Evolutionary conservation across 2,113 vertebrate species (phyloP), one percentile per base, ranked within the genome.

Genomic region (Bufo bufo): DNA sequence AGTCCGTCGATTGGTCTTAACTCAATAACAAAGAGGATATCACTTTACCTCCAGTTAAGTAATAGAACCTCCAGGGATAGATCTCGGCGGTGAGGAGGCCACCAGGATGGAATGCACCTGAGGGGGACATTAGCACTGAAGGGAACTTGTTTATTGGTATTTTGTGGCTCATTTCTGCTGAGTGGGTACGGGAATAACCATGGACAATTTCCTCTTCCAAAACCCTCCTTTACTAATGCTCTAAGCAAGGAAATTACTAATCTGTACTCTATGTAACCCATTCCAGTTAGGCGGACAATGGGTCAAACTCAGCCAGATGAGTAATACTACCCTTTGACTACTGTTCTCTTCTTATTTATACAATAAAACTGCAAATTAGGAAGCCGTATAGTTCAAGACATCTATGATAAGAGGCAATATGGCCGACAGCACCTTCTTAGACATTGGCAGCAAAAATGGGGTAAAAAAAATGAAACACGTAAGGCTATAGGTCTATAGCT

Each of bases 51-150:
- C 77, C 66, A 90, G 90, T 90, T 58, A 59, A 50, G n/a, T 90
- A 91, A 90, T 91, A 87, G 87, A 89, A 87, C 90, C 91, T 90
- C 90, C 74, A 91, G 90, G 90, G 85, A 89, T 85, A 54, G 78
- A 86, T 77, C 85, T 82, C 90, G 81, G 90, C 90, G 80, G 87
- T 89, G 90, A 89, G 69, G 74, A 89, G 92, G 91, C 90, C 89
- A 92, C 92, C 91, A n/a, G 87, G 92, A 89, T 92, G 93, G 93
- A 93, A 93, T 93, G 90, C 88, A 90, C 93, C 91, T 0, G 56
- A 90, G 92, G 93, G 85, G 74, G 87, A 77, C 50, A 86, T 89
- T 90, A 92, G 88, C 87, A 90, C 89, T 80, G 23, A 89, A 71
- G 91, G 77, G 90, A 91, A 91, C 89, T 90, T 90, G 89, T 90